Evolutionary conservation across 64 coral and sea anemone genomes (phyloP).

Genomic region (Acropora yongei): DNA sequence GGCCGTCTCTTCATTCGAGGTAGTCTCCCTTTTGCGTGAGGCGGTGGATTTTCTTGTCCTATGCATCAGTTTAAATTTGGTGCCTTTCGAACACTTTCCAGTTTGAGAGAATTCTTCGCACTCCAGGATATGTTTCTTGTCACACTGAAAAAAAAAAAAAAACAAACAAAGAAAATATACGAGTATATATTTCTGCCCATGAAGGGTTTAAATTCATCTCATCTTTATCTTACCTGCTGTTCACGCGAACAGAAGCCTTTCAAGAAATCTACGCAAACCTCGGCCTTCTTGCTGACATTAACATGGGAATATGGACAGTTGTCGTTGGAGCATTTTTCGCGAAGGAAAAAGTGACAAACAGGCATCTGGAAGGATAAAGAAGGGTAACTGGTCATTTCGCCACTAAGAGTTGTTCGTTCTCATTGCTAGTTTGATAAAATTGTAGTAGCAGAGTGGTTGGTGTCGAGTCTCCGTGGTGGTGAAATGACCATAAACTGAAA

Average conservation of each 20-base stretch:
- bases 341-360: slow-evolving; percentile 98
- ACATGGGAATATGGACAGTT: slow-evolving; percentile 98
- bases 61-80: slow-evolving; percentile 87
- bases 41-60: slow-evolving; percentile 13
- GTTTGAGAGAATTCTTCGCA: slow-evolving; percentile 95
- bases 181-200: no score
- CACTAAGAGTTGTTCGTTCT: not conserved
- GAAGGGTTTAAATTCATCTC: not conserved
- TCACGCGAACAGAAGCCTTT: slow-evolving; percentile 90
- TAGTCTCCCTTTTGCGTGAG: slow-evolving; percentile 58
- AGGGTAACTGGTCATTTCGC: not conserved
- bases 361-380: slow-evolving; percentile 78
- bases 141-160: slow-evolving; percentile 76
- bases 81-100: slow-evolving; percentile 79
- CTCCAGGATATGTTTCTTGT: slow-evolving; percentile 90
- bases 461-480: no score
- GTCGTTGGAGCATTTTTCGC: slow-evolving; percentile 81
- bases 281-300: slow-evolving; percentile 89
- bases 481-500: no score
- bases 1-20: not conserved
- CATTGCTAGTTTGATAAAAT: no score
- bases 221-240: slow-evolving; percentile 52
- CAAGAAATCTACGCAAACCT: slow-evolving; percentile 91
- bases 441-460: no score
- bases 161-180: no score